A percentile compares a stretch with the other conserved stretches of the same genome.
These are phyloP conservation scores for Callithrix jacchus DNA, from an alignment of 2,113 vertebrate species.

Conservation along the genomic window DNA sequence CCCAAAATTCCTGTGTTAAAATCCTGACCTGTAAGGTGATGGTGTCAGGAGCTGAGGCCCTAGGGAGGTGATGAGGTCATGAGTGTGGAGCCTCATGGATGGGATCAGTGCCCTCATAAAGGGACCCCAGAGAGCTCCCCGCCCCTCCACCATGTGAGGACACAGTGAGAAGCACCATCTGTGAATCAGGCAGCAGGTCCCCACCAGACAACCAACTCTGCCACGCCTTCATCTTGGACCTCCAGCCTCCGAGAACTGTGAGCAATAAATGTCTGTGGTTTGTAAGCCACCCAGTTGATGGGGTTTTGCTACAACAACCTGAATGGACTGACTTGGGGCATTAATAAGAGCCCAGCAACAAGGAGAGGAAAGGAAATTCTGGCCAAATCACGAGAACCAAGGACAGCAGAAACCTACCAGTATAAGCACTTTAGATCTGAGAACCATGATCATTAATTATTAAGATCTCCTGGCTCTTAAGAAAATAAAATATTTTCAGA, in stretches of 20 bases:
- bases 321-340: not conserved
- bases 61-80: not conserved
- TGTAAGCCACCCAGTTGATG: not conserved
- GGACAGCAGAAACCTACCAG: not conserved
- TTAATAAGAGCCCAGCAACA: too few relatives aligned
- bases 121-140: not conserved
- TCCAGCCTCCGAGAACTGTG: not conserved
- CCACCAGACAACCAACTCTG: not conserved
- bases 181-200: not conserved
- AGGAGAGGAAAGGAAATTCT: fast-evolving
- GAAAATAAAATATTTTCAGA: not conserved
- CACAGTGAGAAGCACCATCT: not conserved
- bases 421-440: fast-evolving
- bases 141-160: not conserved
- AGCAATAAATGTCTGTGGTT: not conserved
- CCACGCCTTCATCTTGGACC: not conserved
- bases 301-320: not conserved
- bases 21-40: not conserved
- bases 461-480: not conserved
- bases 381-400: fast-evolving
- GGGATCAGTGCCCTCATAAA: not conserved
- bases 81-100: not conserved
- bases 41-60: not conserved
- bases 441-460: fast-evolving
- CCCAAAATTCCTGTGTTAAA: not conserved